phyloP scores from a whole-genome alignment of 1,140 invertebrate species.

The Saccostrea echinata region DNA sequence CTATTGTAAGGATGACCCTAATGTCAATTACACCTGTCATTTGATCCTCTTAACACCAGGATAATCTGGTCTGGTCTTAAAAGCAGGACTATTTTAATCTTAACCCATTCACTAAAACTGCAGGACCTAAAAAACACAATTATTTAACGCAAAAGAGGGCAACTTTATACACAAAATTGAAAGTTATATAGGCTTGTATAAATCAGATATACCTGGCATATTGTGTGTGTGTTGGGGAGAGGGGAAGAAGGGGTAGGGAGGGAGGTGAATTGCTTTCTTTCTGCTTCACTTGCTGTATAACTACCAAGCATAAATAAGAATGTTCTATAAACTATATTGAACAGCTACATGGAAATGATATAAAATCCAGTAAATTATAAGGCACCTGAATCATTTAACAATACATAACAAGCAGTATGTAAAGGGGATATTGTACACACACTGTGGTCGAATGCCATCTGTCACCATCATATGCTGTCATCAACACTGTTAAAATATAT shows the following conservation, averaged over 20 bases:
- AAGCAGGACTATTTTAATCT: not conserved
- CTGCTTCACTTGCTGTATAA: too few species aligned
- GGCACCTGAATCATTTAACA: not conserved
- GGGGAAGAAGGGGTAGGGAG: too few species aligned
- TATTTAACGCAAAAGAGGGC: too few species aligned
- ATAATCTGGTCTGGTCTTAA: not conserved
- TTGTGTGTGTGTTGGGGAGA: too few species aligned
- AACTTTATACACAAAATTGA: too few species aligned
- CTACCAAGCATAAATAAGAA: too few species aligned
- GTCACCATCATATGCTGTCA: not conserved
- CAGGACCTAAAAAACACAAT: not conserved
- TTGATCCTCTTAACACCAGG: not conserved
- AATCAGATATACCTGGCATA: too few species aligned
- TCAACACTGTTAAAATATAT: not conserved
- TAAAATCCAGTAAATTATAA: too few species aligned
- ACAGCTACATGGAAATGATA: not conserved
- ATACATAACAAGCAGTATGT: not conserved
- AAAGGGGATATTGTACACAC: not conserved
- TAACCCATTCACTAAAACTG: not conserved
- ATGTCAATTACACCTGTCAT: constrained; percentile 23
- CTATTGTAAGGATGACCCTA: constrained; percentile 1
- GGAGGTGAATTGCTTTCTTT: too few species aligned
- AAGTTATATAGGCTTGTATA: too few species aligned
- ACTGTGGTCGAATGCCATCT: not conserved
- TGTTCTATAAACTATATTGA: not conserved